Conservation (phyloP, 2,888 invertebrate species). For the Alloscopus bannaensis region DNA sequence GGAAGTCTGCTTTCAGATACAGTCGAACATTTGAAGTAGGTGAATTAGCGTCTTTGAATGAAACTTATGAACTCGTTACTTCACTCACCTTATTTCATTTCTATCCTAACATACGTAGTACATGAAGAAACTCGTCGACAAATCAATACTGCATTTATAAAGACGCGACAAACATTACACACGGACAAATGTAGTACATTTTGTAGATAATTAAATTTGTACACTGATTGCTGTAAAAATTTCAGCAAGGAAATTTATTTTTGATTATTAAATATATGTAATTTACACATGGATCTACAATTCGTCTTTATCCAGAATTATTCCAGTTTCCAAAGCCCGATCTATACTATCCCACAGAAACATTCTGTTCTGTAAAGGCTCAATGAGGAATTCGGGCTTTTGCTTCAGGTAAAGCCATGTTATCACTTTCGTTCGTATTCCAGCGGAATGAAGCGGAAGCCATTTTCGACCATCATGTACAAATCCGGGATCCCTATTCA, state of each 20-base stretch:
- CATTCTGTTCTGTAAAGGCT: slow-evolving; percentile 45
- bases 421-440: slow-evolving; percentile 13
- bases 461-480: slow-evolving; percentile 31
- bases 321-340: slow-evolving; percentile 31
- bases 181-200: neutral
- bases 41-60: no score
- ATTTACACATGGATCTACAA: slow-evolving; percentile 4
- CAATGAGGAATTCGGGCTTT: slow-evolving; percentile 23
- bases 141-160: no score
- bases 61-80: no score
- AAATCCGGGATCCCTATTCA: slow-evolving; percentile 43
- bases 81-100: no score
- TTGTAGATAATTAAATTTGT: neutral
- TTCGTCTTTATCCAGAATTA: slow-evolving; percentile 33
- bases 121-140: neutral
- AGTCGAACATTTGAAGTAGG: no score
- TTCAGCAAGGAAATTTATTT: neutral
- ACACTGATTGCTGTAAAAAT: neutral
- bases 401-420: slow-evolving; percentile 49
- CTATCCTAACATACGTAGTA: neutral
- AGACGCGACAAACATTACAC: no score
- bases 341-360: slow-evolving; percentile 49
- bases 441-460: slow-evolving; percentile 27
- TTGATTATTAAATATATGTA: neutral
- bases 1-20: no score